Conservation (phyloP, 2,113 vertebrate species). For the Phyllostomus hastatus region DNA sequence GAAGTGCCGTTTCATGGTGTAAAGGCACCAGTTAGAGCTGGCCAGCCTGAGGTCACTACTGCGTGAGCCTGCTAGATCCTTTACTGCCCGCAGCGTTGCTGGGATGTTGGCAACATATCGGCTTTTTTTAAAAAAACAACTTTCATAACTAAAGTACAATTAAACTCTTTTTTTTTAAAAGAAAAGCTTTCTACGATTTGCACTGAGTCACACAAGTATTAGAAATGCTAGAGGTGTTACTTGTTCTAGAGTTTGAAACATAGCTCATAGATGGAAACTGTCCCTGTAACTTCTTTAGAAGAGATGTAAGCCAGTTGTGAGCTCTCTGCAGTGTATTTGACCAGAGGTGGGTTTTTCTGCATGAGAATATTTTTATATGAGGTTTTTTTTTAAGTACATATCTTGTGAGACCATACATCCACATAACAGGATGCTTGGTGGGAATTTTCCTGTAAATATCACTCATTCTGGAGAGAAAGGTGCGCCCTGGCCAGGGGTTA, state of each 20-base stretch:
- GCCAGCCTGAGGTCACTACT: not conserved
- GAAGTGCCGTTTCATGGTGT: not conserved
- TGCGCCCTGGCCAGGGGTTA: not conserved
- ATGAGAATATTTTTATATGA: not conserved
- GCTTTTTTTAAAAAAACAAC: not conserved
- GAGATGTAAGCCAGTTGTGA: not conserved
- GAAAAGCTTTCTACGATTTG: conserved; percentile 23
- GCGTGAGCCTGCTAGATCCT: not conserved
- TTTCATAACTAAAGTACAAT: not conserved
- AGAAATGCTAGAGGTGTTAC: not conserved
- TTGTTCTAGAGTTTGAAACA: not conserved
- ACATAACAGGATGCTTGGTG: not conserved
- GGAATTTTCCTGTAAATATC: not conserved
- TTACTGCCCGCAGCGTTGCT: not conserved
- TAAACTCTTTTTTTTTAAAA: not conserved
- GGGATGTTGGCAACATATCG: not conserved
- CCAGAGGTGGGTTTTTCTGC: not conserved
- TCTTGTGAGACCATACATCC: not conserved
- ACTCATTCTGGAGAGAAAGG: not conserved
- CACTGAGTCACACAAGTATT: not conserved
- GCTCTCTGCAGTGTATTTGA: not conserved
- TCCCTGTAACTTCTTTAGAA: not conserved
- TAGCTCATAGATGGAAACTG: not conserved
- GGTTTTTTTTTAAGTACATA: not conserved
- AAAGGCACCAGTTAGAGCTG: not conserved